Evolutionary conservation across 1,140 invertebrate genomes (phyloP).

Genomic region (Rhyzopertha dominica): DNA sequence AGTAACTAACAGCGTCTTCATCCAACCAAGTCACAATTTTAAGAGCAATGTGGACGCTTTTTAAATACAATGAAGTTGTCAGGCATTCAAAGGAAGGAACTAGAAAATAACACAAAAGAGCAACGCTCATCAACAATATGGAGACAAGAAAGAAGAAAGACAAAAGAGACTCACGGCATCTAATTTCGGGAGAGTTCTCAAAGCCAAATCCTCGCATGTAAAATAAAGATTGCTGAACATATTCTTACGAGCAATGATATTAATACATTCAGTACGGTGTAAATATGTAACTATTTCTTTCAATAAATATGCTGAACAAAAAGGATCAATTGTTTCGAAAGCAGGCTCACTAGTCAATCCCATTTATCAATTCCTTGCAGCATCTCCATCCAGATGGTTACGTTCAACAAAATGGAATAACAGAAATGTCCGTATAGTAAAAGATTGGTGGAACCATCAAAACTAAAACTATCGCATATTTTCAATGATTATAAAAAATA

Average conservation of each 20-base stretch:
- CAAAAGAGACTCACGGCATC: conserved; percentile 31
- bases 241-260: conserved; percentile 18
- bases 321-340: conserved; percentile 16
- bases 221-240: conserved; percentile 21
- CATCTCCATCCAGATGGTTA: conserved; percentile 27
- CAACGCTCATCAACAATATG: conserved; percentile 16
- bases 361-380: conserved; percentile 23
- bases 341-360: conserved; percentile 21
- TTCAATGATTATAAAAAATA: conserved; percentile 17
- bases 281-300: conserved; percentile 21
- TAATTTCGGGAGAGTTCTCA: conserved; percentile 34
- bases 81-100: neutral
- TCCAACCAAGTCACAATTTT: too few species aligned
- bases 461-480: conserved; percentile 19
- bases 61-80: neutral
- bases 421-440: conserved; percentile 27
- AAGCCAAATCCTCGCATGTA: conserved; percentile 20
- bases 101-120: conserved; percentile 1
- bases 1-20: too few species aligned
- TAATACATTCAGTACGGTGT: conserved; percentile 24
- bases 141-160: conserved; percentile 19
- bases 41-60: neutral
- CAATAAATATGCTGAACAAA: conserved; percentile 11
- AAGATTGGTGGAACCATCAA: conserved; percentile 12
- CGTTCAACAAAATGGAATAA: conserved; percentile 15